Evolutionary conservation across 2,113 vertebrate genomes (phyloP).

Genomic region (Sarotherodon lohbergeri): DNA sequence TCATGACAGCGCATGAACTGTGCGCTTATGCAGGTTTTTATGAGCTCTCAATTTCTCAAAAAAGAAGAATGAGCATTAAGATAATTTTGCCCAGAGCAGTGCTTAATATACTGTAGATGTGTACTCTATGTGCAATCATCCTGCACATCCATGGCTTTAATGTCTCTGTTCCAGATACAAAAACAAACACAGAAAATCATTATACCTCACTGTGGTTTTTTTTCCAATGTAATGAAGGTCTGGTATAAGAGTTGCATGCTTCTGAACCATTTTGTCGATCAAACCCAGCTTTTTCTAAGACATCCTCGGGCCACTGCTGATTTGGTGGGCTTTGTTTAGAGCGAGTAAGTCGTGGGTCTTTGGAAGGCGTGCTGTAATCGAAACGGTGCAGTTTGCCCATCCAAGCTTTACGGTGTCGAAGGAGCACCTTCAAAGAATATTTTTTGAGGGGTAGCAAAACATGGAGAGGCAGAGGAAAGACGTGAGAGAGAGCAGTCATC

Average conservation of each 20-base stretch:
- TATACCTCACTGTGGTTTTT: not conserved
- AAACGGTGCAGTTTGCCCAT: not conserved
- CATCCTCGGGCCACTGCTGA: not conserved
- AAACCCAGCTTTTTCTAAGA: not conserved
- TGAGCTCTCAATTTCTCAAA: not conserved
- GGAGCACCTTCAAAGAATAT: slow-evolving; percentile 42
- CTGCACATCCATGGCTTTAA: not conserved
- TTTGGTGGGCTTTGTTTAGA: not conserved
- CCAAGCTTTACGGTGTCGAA: not conserved
- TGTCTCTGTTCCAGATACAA: not conserved
- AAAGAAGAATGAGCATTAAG: not conserved
- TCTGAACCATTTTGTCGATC: not conserved
- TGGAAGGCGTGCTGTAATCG: not conserved
- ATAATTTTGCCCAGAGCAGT: not conserved
- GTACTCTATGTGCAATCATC: not conserved
- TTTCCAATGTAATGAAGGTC: not conserved
- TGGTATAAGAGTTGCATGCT: not conserved
- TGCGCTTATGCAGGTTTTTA: not conserved
- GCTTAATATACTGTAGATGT: not conserved
- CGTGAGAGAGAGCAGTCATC: slow-evolving; percentile 33
- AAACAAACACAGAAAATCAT: not conserved
- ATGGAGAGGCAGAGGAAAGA: slow-evolving; percentile 14
- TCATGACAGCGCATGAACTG: not conserved
- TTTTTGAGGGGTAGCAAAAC: slow-evolving; percentile 9
- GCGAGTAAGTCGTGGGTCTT: not conserved